phyloP scores from a whole-genome alignment of 1,140 invertebrate species.

The Aphelenchoides avenae region DNA sequence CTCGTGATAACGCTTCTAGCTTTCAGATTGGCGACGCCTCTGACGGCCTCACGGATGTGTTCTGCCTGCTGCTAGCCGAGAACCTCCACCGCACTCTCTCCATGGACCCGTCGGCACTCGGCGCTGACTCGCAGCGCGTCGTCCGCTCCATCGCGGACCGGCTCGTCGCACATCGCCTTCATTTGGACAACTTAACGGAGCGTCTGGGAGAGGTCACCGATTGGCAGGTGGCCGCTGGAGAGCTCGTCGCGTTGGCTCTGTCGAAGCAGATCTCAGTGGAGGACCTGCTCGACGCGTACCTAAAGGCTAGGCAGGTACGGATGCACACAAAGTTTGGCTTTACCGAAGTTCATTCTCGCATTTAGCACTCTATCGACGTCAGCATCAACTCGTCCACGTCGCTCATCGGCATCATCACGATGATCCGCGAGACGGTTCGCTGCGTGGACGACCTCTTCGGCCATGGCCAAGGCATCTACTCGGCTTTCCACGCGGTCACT shows the following conservation, averaged over 20 bases:
- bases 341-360: not conserved
- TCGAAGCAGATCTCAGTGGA: constrained; percentile 32
- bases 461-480: constrained; percentile 23
- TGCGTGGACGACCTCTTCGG: constrained; percentile 42
- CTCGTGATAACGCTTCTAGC: no score
- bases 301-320: constrained; percentile 35
- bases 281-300: constrained; percentile 30
- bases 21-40: constrained; percentile 21
- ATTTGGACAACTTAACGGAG: constrained; percentile 24
- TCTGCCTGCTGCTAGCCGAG: constrained; percentile 32
- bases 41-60: constrained; percentile 33
- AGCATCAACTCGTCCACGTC: constrained; percentile 32
- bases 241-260: constrained; percentile 25
- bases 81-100: constrained; percentile 25
- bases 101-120: constrained; percentile 6
- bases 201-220: constrained; percentile 30
- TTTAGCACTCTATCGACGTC: constrained; percentile 17
- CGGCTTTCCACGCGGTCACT: constrained; percentile 28
- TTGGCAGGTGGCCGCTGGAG: constrained; percentile 25
- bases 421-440: constrained; percentile 32
- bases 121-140: no score
- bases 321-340: no score
- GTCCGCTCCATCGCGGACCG: no score
- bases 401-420: constrained; percentile 36
- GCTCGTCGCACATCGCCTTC: not conserved